Percentiles rank a stretch among this genome's conserved stretches.
phyloP scores from a whole-genome alignment of 2,888 invertebrate species.

The Mechanitis mazaeus region DNA sequence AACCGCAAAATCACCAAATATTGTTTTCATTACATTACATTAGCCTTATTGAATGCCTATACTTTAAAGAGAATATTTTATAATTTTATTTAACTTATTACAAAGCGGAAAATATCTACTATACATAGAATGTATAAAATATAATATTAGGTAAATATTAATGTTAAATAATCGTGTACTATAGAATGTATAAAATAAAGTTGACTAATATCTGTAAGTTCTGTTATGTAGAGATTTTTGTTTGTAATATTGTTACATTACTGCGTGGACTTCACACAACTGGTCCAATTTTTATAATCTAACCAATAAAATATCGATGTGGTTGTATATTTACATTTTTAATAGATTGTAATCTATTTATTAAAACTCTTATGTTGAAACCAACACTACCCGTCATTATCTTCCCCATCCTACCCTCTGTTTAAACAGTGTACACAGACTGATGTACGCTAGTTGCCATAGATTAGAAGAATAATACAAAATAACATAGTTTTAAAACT shows the following conservation, averaged over 20 bases:
- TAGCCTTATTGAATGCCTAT: slow-evolving; percentile 75
- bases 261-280: slow-evolving; percentile 68
- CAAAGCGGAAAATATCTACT: slow-evolving; percentile 70
- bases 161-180: slow-evolving; percentile 74
- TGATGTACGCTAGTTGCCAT: too few relatives aligned
- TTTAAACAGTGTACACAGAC: neutral
- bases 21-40: slow-evolving; percentile 69
- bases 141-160: slow-evolving; percentile 67
- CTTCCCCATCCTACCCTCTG: slow-evolving; percentile 38
- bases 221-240: slow-evolving; percentile 77
- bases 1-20: slow-evolving; percentile 70
- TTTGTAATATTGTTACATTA: slow-evolving; percentile 76
- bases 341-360: slow-evolving; percentile 75
- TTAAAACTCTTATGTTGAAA: slow-evolving; percentile 70
- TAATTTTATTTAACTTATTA: slow-evolving; percentile 77
- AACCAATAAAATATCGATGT: slow-evolving; percentile 77
- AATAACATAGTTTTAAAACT: neutral
- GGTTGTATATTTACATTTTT: slow-evolving; percentile 76
- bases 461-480: neutral
- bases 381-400: slow-evolving; percentile 48
- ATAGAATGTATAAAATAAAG: slow-evolving; percentile 75
- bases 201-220: slow-evolving; percentile 76
- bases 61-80: slow-evolving; percentile 74
- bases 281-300: slow-evolving; percentile 77
- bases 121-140: slow-evolving; percentile 74